Evolutionary conservation across 2,888 invertebrate species (phyloP).

Genomic region (Ophion slaviceki): DNA sequence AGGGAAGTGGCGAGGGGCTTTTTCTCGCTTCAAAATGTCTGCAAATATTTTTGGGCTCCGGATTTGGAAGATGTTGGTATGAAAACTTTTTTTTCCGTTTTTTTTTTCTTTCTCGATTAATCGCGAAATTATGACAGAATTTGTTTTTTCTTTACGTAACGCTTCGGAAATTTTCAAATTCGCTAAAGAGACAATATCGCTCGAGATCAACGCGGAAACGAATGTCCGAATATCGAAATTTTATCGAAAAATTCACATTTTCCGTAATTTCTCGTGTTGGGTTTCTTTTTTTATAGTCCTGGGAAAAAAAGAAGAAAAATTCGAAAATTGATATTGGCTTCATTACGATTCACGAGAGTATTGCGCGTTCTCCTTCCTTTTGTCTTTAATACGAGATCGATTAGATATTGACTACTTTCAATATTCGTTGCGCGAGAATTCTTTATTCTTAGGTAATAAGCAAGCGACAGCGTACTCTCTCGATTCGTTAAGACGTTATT

Average conservation of each 20-base stretch:
- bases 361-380: slow-evolving; percentile 3
- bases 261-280: background rate
- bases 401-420: slow-evolving; percentile 79
- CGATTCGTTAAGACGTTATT: slow-evolving; percentile 45
- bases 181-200: slow-evolving; percentile 23
- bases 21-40: background rate
- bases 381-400: slow-evolving; percentile 62
- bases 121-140: slow-evolving; percentile 12
- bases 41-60: background rate
- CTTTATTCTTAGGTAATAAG: slow-evolving; percentile 61
- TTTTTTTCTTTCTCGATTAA: background rate
- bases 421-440: slow-evolving; percentile 78
- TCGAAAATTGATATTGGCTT: slow-evolving; percentile 58
- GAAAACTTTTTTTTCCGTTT: background rate
- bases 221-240: slow-evolving; percentile 40
- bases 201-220: slow-evolving; percentile 41
- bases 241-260: slow-evolving; percentile 14
- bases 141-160: slow-evolving; percentile 12
- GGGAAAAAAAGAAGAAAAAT: slow-evolving; percentile 33
- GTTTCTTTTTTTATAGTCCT: slow-evolving; percentile 14
- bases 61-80: background rate
- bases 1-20: background rate
- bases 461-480: slow-evolving; percentile 51
- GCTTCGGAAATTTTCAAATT: slow-evolving; percentile 41
- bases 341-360: slow-evolving; percentile 46